phyloP scores from a whole-genome alignment of 2,888 invertebrate genomes.

The Conus canariensis region DNA sequence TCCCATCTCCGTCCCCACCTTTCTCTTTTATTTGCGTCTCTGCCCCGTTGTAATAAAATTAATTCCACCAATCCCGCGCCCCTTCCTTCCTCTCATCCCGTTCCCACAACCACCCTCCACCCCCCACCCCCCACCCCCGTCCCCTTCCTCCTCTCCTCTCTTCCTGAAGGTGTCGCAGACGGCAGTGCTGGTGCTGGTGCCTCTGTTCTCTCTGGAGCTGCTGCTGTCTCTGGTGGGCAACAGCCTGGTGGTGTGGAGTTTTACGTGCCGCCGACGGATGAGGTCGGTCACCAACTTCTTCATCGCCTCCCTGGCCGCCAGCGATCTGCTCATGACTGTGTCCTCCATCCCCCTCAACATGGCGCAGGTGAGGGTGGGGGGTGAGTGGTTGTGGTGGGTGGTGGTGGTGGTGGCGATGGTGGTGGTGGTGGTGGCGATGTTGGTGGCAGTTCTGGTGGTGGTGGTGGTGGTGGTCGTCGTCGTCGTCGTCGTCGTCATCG shows the following conservation, averaged over 20 bases:
- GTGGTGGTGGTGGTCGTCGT: background rate
- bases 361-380: conserved; percentile 28
- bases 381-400: background rate
- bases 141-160: no score
- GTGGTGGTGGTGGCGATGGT: background rate
- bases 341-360: conserved; percentile 32
- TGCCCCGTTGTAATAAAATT: no score
- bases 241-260: conserved; percentile 74
- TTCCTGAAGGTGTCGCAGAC: background rate
- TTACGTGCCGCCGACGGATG: conserved; percentile 72
- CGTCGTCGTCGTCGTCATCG: no score
- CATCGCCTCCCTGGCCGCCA: conserved; percentile 69
- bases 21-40: no score
- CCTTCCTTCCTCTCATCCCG: no score
- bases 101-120: no score
- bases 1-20: no score
- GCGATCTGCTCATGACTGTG: conserved; percentile 60
- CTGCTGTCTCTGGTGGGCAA: conserved; percentile 67
- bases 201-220: conserved; percentile 57
- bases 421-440: background rate
- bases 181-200: background rate
- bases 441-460: background rate
- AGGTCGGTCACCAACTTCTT: conserved; percentile 78
- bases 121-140: no score
- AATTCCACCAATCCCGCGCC: no score